Evolutionary conservation across 2,797 vertebrate species (phyloP), one percentile per base, ranked within the genome.

Genomic region (Rhodeus uyekii): DNA sequence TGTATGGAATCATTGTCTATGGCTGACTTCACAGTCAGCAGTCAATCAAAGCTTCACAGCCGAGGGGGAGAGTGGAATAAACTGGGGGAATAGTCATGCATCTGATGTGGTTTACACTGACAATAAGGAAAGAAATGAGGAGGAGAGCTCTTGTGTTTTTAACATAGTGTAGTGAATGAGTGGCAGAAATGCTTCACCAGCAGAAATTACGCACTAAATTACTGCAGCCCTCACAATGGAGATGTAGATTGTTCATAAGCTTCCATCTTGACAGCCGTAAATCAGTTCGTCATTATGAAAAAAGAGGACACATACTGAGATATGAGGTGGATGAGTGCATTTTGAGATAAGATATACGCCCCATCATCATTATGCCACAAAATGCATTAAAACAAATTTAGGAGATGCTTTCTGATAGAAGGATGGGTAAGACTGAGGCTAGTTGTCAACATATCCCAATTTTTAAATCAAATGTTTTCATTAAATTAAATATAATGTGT

Each of bases 281-380:
- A 81, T 80, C 78, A 72, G 68, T 38, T 71, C 44, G 42, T 81
- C 80, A 65, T 81, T 81, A 74, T 65, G 42, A 64, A 81, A 81
- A 58, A 73, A 63, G 44, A 24, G 55, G 53, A 63, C 19, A 4
- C 55, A 46, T 24, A 71, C 53, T 38, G 78, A 80, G 67, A 80
- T 80, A 80, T 48, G 58, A 75, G 61, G 60, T 75, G 71, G 46
- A 65, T 44, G 44, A 67, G 36, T 58, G 48, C 71, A 14, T 34
- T 58, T 67, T 13, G 36, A 81, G 71, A 74, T 81, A 81, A 74
- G 69, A 64, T 61, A 64, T 58, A 63, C 16, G 8, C 9, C 10
- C 55, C 38, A 18, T 68, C 38, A 18, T 68, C 63, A 53, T 42
- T 53, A 68, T 8, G 48, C n/a, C 36, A 71, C 39, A 46, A 63